These are phyloP conservation scores for Trinorchestia longiramus DNA, from an alignment of 1,140 invertebrate genomes.

Conservation along the genomic window DNA sequence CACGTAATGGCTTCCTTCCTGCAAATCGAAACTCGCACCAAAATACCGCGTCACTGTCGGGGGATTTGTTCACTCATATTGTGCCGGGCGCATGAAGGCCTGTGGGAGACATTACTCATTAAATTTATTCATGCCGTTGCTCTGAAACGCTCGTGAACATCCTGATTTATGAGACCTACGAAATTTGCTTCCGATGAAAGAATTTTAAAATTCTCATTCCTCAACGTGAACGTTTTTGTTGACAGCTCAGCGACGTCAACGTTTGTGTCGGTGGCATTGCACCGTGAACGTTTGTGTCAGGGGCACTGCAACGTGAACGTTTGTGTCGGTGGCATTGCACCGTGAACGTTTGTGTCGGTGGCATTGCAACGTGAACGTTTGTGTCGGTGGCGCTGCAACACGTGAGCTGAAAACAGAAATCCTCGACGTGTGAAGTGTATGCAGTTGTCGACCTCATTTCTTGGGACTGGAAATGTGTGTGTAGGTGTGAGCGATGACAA, in stretches of 20 bases:
- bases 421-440: no score
- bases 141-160: neutral
- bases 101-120: neutral
- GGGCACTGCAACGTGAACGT: neutral
- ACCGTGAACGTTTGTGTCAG: neutral
- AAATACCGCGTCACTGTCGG: neutral
- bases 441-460: no score
- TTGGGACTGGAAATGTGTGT: no score
- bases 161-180: neutral
- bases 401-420: no score
- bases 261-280: neutral
- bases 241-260: neutral
- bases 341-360: neutral
- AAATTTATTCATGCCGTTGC: conserved; percentile 9
- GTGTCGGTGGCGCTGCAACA: no score
- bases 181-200: neutral
- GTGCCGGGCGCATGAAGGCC: neutral
- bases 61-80: neutral
- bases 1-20: neutral
- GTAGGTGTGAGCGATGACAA: neutral
- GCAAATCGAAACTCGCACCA: neutral
- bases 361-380: no score
- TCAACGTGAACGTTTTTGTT: neutral
- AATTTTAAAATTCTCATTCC: no score
- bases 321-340: neutral